Conservation (phyloP, 2,797 vertebrate genomes). For the Sandelia bainsii region DNA sequence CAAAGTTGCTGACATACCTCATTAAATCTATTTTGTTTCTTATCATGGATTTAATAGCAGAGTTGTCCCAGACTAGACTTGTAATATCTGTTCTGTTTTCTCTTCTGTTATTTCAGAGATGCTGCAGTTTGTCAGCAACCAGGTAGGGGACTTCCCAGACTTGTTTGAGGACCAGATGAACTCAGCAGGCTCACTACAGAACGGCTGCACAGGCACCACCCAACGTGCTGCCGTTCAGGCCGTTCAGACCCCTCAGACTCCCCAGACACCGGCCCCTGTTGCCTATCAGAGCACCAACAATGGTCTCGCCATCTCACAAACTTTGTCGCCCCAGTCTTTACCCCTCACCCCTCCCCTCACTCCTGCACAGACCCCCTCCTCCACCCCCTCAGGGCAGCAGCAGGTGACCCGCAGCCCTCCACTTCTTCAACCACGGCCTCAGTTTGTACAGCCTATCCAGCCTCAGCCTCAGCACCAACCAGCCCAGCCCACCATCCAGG, state of each 20-base stretch:
- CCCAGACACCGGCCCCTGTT: constrained; percentile 57
- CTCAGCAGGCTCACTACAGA: constrained; percentile 57
- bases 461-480: constrained; percentile 81
- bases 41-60: not conserved
- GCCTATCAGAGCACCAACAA: constrained; percentile 64
- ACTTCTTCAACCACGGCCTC: constrained; percentile 85
- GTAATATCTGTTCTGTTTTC: not conserved
- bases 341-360: constrained; percentile 82
- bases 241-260: constrained; percentile 70
- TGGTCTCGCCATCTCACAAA: constrained; percentile 52
- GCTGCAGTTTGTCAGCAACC: constrained; percentile 98
- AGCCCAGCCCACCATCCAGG: constrained; percentile 76
- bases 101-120: constrained; percentile 91
- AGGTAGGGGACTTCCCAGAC: constrained; percentile 94
- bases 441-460: constrained; percentile 78
- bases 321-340: constrained; percentile 65
- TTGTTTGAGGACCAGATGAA: constrained; percentile 93
- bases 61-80: no score
- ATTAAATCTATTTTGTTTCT: no score
- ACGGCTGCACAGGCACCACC: constrained; percentile 1
- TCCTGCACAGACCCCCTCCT: constrained; percentile 72
- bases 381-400: constrained; percentile 70
- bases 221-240: constrained; percentile 53
- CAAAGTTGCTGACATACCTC: not conserved
- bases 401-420: constrained; percentile 83